A percentile compares a stretch with the other conserved stretches of the same genome.
Evolutionary conservation across 2,113 vertebrate genomes (phyloP).

Genomic region (Bungarus multicinctus): DNA sequence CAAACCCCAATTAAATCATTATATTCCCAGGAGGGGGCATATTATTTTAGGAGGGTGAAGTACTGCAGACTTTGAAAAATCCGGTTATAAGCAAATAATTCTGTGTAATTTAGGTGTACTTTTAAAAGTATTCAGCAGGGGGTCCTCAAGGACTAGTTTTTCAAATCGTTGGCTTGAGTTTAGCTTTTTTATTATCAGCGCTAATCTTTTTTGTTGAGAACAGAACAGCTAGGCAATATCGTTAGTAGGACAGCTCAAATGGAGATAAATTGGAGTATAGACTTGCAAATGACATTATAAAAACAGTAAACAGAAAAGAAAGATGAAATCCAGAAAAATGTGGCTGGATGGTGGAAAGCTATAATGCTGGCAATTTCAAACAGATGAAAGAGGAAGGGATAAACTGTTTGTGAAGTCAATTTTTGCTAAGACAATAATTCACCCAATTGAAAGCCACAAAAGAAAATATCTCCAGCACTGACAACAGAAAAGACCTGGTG

Average conservation of each 20-base stretch:
- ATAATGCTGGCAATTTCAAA: neutral
- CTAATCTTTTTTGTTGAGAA: slow-evolving; percentile 33
- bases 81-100: neutral
- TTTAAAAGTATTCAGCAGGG: slow-evolving; percentile 65
- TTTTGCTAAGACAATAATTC: neutral
- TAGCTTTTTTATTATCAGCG: neutral
- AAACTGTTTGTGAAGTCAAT: neutral
- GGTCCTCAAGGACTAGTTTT: slow-evolving; percentile 55
- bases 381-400: neutral
- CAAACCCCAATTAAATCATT: neutral
- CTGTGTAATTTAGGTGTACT: slow-evolving; percentile 15
- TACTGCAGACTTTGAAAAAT: neutral
- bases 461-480: neutral
- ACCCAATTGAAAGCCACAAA: neutral
- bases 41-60: neutral
- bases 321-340: neutral
- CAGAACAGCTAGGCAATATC: neutral
- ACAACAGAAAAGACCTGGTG: neutral
- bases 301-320: neutral
- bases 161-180: neutral
- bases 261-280: neutral
- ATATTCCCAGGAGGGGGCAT: neutral
- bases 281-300: neutral
- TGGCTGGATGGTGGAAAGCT: neutral
- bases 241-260: neutral